Evolutionary conservation across 2,797 vertebrate species (phyloP), one percentile per base, ranked within the genome.

Genomic region (Thalassophryne amazonica): DNA sequence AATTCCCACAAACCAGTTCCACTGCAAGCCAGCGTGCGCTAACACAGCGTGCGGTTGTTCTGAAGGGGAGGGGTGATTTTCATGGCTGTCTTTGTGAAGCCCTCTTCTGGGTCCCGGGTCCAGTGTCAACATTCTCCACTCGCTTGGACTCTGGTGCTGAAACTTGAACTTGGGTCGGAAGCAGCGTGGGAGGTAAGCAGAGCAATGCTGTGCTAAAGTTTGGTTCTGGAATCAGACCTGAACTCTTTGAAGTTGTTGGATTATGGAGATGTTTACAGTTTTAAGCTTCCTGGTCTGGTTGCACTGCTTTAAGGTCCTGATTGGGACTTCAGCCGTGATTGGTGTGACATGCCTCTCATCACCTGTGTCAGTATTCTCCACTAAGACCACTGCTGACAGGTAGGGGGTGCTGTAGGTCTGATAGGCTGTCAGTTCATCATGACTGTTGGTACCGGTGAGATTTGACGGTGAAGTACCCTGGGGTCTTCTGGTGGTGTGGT

Each of bases 1-100:
- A 63, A 64, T 69, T 81, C 64, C 56, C 38, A 9, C 10, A n/a
- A 86, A 85, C 79, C 56, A 36, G 69, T 87, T 71, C 36, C 54
- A 8, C 69, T 20, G 45, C 46, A n/a, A 11, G 28, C 29, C 2
- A 3, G n/a, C 33, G 32, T 17, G 28, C 69, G 39, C 3, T 0
- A 5, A 42, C 3, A 3, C 17, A 40, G n/a, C n/a, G n/a, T n/a
- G n/a, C n/a, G n/a, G n/a, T n/a, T n/a, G n/a, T n/a, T n/a, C 1
- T 32, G 2, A 25, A 21, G 23, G 16, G 42, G 48, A 69, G 66
- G 56, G 77, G 66, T 37, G 66, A 71, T 49, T n/a, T 31, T 68
- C 48, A 28, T 1, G 24, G 46, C 18, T 41, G 36, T 8, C 28
- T 31, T 37, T 21, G n/a, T 39, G 13, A 54, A 62, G 23, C 48